Evolutionary conservation across 2,113 vertebrate species (phyloP).

Genomic region (Phrynosoma blainvillii): DNA sequence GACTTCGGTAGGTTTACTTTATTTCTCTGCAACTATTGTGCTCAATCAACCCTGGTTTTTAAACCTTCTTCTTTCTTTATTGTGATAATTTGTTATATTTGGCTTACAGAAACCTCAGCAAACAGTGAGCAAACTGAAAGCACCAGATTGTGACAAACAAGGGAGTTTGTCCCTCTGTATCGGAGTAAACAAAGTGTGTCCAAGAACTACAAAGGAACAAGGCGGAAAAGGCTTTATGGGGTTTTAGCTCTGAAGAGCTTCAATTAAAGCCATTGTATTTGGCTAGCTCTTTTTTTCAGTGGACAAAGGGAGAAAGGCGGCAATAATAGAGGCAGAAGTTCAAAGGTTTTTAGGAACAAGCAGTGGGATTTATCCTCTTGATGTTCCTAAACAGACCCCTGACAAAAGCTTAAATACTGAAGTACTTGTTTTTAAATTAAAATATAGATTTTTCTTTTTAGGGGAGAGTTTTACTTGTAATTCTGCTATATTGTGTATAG

Average conservation of each 20-base stretch:
- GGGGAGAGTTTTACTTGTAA: slow-evolving; percentile 23
- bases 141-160: neutral
- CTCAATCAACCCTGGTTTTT: neutral
- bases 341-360: slow-evolving; percentile 33
- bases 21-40: rapidly evolving
- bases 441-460: slow-evolving; percentile 19
- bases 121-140: neutral
- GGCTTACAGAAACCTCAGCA: neutral
- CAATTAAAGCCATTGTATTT: slow-evolving; percentile 3
- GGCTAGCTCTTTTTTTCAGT: slow-evolving; percentile 2
- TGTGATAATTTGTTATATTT: neutral
- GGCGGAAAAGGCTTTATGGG: slow-evolving; percentile 4
- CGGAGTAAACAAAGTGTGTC: neutral
- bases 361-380: slow-evolving; percentile 19
- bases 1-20: slow-evolving; percentile 90
- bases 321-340: neutral
- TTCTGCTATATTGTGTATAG: neutral
- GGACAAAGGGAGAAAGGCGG: neutral
- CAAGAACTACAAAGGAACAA: neutral
- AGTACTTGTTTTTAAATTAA: slow-evolving; percentile 10
- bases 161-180: neutral
- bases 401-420: slow-evolving; percentile 39
- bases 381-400: slow-evolving; percentile 12
- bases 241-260: neutral
- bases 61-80: neutral